Percentiles rank a stretch among this genome's conserved stretches.
These are phyloP conservation scores for Marronus borbonicus DNA, from an alignment of 2,888 invertebrate genomes.

Conservation along the genomic window DNA sequence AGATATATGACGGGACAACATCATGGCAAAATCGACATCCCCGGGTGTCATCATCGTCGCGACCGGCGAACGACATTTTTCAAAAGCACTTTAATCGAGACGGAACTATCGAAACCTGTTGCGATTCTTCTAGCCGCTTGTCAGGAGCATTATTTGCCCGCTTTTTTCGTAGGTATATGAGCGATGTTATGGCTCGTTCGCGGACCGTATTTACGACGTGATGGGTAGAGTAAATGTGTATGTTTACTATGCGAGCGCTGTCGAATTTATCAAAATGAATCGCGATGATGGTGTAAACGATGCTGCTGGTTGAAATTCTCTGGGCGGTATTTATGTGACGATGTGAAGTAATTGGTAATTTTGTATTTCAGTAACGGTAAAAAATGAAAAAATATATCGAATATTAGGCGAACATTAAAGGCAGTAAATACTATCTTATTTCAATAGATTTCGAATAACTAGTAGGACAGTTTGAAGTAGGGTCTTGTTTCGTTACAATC, in stretches of 20 bases:
- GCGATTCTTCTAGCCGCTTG: constrained; percentile 63
- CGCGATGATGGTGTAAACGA: not conserved
- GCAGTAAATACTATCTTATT: too few relatives aligned
- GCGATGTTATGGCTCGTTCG: constrained; percentile 23
- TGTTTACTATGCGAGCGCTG: constrained; percentile 15
- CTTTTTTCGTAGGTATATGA: constrained; percentile 34
- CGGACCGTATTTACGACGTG: constrained; percentile 34
- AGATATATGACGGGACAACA: not conserved
- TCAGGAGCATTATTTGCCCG: constrained; percentile 53
- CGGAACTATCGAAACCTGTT: constrained; percentile 70
- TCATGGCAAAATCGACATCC: not conserved
- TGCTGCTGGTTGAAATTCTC: not conserved
- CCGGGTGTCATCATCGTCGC: constrained; percentile 7
- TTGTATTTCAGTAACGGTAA: not conserved
- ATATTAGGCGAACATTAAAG: too few relatives aligned
- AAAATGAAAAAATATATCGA: not conserved
- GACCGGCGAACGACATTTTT: constrained; percentile 64
- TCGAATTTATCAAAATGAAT: constrained; percentile 24
- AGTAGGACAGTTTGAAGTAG: too few relatives aligned
- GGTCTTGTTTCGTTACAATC: too few relatives aligned
- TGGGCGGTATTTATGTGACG: constrained; percentile 1
- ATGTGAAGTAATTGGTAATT: not conserved
- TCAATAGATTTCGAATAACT: too few relatives aligned
- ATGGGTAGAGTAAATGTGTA: constrained; percentile 28
- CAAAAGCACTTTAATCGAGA: constrained; percentile 70